Evolutionary conservation across 1,140 invertebrate species (phyloP).

Genomic region (Mercenaria mercenaria): DNA sequence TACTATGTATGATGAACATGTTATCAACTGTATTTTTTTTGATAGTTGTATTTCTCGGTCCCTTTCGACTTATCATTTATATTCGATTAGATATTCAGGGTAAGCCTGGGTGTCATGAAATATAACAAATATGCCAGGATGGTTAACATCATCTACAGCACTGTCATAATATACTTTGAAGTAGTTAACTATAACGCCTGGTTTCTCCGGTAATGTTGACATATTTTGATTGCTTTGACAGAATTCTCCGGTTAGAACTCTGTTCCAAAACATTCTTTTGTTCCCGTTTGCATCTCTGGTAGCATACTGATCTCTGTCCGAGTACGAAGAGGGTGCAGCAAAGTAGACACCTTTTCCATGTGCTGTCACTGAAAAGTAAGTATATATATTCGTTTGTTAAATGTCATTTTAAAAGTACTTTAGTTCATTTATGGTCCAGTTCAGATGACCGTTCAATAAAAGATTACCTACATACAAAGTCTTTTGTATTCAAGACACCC

Average conservation of each 20-base stretch:
- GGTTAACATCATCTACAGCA: not conserved
- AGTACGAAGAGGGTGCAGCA: conserved; percentile 28
- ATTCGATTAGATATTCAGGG: no score
- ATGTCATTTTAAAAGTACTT: no score
- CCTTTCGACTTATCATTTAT: no score
- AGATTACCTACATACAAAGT: no score
- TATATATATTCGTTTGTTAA: no score
- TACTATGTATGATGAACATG: no score
- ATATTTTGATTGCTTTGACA: not conserved
- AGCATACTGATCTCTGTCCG: not conserved
- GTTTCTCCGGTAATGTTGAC: not conserved
- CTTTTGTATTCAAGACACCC: no score
- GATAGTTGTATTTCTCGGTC: no score
- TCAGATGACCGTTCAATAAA: no score
- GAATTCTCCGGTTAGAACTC: not conserved
- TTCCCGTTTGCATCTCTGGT: not conserved
- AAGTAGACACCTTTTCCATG: conserved; percentile 41
- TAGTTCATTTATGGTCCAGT: no score
- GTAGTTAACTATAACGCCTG: not conserved
- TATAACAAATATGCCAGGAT: not conserved
- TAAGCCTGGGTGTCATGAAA: no score
- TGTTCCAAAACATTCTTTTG: not conserved
- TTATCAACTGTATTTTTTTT: no score
- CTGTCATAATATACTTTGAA: not conserved
- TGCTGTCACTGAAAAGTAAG: conserved; percentile 3